phyloP scores from a whole-genome alignment of 2,797 vertebrate genomes.

The Lepus oiostolus region DNA sequence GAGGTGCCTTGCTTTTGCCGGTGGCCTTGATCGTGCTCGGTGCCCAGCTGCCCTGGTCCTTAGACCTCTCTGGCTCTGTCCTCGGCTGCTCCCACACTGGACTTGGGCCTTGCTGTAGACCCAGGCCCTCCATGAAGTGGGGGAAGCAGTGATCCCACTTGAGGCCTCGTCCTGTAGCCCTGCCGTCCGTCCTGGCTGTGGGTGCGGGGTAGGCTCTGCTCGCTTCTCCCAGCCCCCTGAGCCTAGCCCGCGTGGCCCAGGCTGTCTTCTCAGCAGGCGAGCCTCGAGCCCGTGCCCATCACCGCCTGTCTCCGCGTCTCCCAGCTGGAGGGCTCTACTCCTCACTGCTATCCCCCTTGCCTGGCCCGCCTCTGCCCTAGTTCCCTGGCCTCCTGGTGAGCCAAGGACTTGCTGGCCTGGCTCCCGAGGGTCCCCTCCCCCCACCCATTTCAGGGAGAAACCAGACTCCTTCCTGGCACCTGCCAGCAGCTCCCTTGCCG shows the following conservation, averaged over 20 bases:
- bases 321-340: accelerated
- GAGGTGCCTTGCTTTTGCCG: neutral
- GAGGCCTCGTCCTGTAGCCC: neutral
- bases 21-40: neutral
- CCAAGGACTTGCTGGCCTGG: neutral
- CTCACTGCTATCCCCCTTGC: neutral
- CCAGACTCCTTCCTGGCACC: constrained; percentile 24
- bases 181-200: neutral
- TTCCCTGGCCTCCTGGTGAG: constrained; percentile 2
- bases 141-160: neutral
- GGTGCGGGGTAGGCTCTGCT: neutral
- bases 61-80: neutral
- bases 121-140: accelerated
- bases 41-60: neutral
- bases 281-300: accelerated
- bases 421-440: neutral
- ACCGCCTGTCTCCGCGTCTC: neutral
- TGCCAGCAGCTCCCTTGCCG: neutral
- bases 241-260: neutral
- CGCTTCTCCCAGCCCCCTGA: neutral
- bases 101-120: neutral
- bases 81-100: neutral
- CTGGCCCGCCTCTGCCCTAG: neutral
- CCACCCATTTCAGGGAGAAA: constrained; percentile 44
- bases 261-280: accelerated